Percentiles rank a stretch among this genome's conserved stretches.
These are phyloP conservation scores for Machimus atricapillus DNA, from an alignment of 2,888 invertebrate species.

Conservation along the genomic window DNA sequence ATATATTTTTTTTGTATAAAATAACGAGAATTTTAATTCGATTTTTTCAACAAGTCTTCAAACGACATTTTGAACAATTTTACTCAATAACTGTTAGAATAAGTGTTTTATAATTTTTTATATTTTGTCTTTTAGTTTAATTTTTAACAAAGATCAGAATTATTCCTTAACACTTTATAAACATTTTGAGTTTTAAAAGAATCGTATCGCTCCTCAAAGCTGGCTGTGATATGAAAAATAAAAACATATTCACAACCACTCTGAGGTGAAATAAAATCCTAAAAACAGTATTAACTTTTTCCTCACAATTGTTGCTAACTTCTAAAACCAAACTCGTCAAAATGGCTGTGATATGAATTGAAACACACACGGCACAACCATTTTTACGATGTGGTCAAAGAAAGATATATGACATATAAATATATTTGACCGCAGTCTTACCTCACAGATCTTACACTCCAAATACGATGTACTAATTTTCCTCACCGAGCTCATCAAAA, in stretches of 20 bases:
- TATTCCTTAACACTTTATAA: not conserved
- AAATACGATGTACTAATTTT: not conserved
- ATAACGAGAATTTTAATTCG: too few species aligned
- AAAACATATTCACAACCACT: conserved; percentile 85
- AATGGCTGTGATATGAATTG: conserved; percentile 62
- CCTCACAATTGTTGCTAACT: conserved; percentile 46
- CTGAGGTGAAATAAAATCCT: conserved; percentile 73
- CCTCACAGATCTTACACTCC: not conserved
- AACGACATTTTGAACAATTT: not conserved
- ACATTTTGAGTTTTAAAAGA: conserved; percentile 25
- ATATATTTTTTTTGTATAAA: too few species aligned
- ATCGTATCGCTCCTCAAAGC: conserved; percentile 91
- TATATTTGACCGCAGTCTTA: not conserved
- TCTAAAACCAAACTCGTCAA: conserved; percentile 63
- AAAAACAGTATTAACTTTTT: not conserved
- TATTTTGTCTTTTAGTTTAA: too few species aligned
- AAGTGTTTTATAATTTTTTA: too few species aligned
- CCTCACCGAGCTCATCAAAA: conserved; percentile 47
- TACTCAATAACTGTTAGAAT: not conserved
- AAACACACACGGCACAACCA: conserved; percentile 60
- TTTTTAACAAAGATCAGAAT: too few species aligned
- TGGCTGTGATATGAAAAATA: conserved; percentile 91
- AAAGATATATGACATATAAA: not conserved
- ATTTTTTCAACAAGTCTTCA: not conserved
- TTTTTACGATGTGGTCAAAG: conserved; percentile 51